Base-by-base conservation (phyloP, 2,797 vertebrate genomes). In the Echeneis naucrates region DNA sequence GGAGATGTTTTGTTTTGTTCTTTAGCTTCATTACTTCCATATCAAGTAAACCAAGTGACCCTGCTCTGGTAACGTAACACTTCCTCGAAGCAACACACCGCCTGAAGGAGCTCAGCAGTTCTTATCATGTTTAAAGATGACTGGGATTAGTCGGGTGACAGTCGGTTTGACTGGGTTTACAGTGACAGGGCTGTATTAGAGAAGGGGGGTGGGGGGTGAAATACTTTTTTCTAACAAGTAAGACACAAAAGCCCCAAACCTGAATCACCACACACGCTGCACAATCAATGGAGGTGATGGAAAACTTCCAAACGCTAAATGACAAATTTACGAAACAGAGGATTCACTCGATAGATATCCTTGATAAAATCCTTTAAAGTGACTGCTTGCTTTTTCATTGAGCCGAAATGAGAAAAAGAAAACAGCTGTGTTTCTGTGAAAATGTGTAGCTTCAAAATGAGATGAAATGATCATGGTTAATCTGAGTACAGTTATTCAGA, bases 71-170 rank as follows among this genome's bases (percentile, higher is more conserved):
- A 54, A 75, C 61, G 45, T 63, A 67, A 69, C 66, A 40, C 60
- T 42, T 14, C 40, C 62, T 83, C 70, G 76, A 80, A 84, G 69
- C 59, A 42, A 58, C 50, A 30, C 42, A 65, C 75, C 64, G 75
- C 84, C 84, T 83, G 60, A 47, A 82, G 85, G 79, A 74, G 76
- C 75, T 65, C 73, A 63, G 73, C 70, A 37, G 68, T 65, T 72
- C 68, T 75, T 82, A 83, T 88, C 81, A 82, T 80, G 78, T 91
- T 87, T 87, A 88, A 86, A 90, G 88, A 90, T 89, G 84, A 84
- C 78, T 74, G 60, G 58, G 80, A 79, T 84, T 83, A 71, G 79
- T 87, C 87, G 82, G 76, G 82, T 89, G 80, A 80, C 85, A 90
- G 83, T 79, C 68, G 23, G 70, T 83, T 82, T 69, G 66, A 87